Conservation (phyloP, 2,888 invertebrate species). For the Phengaris alcon region DNA sequence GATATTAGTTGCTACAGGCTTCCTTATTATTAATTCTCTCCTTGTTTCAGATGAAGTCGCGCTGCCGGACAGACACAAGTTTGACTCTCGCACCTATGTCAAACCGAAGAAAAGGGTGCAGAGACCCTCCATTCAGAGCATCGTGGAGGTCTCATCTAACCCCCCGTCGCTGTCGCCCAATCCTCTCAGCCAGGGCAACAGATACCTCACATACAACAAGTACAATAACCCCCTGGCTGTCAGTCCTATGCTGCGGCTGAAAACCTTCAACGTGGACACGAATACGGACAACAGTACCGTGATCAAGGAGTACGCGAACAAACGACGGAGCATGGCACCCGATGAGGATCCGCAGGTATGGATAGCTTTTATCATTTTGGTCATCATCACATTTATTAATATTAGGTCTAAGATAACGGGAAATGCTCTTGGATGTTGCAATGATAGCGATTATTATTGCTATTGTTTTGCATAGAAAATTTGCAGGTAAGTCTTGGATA, state of each 20-base stretch:
- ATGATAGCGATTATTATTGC: too few relatives aligned
- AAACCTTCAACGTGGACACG: slow-evolving; percentile 69
- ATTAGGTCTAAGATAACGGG: too few relatives aligned
- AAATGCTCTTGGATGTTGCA: too few relatives aligned
- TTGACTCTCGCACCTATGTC: slow-evolving; percentile 85
- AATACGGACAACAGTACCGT: slow-evolving; percentile 62
- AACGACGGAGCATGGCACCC: slow-evolving; percentile 61
- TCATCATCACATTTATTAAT: neutral
- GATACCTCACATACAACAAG: slow-evolving; percentile 71
- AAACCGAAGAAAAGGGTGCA: slow-evolving; percentile 81
- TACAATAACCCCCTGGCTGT: slow-evolving; percentile 62
- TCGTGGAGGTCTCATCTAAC: slow-evolving; percentile 59
- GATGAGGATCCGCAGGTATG: slow-evolving; percentile 69
- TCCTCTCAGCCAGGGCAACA: slow-evolving; percentile 51
- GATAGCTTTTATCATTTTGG: neutral
- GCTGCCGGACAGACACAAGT: slow-evolving; percentile 71
- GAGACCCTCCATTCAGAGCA: slow-evolving; percentile 81
- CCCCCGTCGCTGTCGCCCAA: slow-evolving; percentile 54
- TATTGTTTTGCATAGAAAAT: too few relatives aligned
- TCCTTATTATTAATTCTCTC: neutral
- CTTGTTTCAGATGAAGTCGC: slow-evolving; percentile 59
- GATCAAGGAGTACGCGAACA: slow-evolving; percentile 64
- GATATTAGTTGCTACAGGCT: too few relatives aligned
- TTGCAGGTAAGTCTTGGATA: too few relatives aligned
- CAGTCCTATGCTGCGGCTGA: slow-evolving; percentile 65